Base-by-base conservation (phyloP, 2,888 invertebrate genomes). In the Agrenia bidenticulata region DNA sequence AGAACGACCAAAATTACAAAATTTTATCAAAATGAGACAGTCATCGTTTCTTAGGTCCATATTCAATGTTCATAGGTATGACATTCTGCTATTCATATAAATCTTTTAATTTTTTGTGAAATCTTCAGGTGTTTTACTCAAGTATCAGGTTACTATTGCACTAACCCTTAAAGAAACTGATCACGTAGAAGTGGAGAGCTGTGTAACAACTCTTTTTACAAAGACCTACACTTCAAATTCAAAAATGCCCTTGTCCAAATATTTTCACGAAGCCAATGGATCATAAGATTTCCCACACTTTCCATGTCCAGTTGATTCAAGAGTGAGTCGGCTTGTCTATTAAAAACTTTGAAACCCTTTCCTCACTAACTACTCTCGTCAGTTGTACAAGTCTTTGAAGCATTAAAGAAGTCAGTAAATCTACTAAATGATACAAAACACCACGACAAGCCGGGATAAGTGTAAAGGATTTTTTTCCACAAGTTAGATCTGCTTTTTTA, bases 201-300 rank as follows among this genome's bases (percentile, higher is more conserved):
- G 45, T 45, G 45, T 9, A 45, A 45, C 45, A 45, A 45, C 45
- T 45, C 19, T 17, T 15, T 5, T 5, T 11, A 45, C 19, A 19
- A 32, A 7, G 32, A 7, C 32, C 4, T 32, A 45, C 45, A 11
- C 45, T 45, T 7, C 4, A 32, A 32, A 45, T 45, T 45, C 19
- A 11, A 11, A 11, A 45, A 45, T 15, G n/a, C 45, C 15, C 45
- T 51, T 51, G 51, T 51, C 51, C 51, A 51, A 51, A 51, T 24
- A 51, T 51, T 51, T 21, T 21, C 24, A 2, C 24, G 51, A 23
- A 51, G 24, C 24, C 9, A 51, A 51, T 51, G 51, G 51, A 51
- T 51, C 51, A 51, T 24, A 24, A 51, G 51, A 51, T 51, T 51
- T 51, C 51, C 57, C 57, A 41, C 57, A 57, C 57, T 57, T 57